phyloP scores from a whole-genome alignment of 2,797 vertebrate species.

The Rhinatrema bivittatum region DNA sequence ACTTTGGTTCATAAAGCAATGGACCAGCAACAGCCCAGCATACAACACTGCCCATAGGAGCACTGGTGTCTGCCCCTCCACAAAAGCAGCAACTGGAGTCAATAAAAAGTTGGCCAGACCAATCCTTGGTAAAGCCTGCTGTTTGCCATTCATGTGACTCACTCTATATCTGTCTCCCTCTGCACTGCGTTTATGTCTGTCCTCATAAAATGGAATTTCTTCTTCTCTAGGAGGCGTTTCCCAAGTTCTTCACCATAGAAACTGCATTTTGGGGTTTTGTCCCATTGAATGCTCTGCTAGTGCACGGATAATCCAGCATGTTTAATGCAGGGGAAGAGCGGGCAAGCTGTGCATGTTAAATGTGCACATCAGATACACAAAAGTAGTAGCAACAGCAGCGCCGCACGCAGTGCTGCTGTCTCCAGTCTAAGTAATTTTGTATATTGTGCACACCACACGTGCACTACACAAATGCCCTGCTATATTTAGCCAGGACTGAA shows the following conservation, averaged over 20 bases:
- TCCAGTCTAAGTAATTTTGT: conserved; percentile 40
- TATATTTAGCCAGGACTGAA: conserved; percentile 59
- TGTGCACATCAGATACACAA: conserved; percentile 11
- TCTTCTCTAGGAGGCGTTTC: background rate
- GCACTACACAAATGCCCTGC: conserved; percentile 64
- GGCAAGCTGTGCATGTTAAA: conserved; percentile 2
- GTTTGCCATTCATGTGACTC: conserved; percentile 22
- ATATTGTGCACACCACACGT: conserved; percentile 59
- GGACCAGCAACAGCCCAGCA: conserved; percentile 67
- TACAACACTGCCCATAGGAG: conserved; percentile 55
- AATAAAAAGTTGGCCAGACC: conserved; percentile 57
- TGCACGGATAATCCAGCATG: too few species aligned
- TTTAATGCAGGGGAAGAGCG: fast-evolving
- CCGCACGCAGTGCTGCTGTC: conserved; percentile 30
- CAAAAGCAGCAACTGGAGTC: conserved; percentile 61
- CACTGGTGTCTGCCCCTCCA: conserved; percentile 41
- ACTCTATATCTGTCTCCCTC: conserved; percentile 7
- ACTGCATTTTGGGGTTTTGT: too few species aligned
- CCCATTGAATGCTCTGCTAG: too few species aligned
- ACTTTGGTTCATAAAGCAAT: conserved; percentile 65
- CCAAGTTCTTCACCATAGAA: too few species aligned
- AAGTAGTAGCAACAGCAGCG: conserved; percentile 29
- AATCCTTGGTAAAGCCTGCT: conserved; percentile 33
- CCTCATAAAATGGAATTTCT: conserved; percentile 1
- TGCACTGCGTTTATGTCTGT: conserved; percentile 17